Evolutionary conservation across 2,888 invertebrate species (phyloP).

Genomic region (Sympetrum striolatum): DNA sequence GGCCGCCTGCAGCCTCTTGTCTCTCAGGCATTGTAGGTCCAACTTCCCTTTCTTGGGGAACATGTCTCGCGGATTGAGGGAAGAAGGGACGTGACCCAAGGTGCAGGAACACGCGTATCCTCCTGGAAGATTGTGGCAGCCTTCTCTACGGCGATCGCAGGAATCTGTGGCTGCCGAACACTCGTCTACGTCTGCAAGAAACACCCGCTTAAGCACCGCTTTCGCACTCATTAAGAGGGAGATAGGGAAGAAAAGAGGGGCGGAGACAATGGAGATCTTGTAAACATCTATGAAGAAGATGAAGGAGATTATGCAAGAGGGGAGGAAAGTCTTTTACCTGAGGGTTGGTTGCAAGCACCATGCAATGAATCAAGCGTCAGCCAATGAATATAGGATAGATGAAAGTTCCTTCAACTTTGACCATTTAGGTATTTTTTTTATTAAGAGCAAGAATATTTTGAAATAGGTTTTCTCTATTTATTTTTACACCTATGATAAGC

Average conservation of each 20-base stretch:
- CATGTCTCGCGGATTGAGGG: background rate
- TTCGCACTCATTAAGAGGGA: background rate
- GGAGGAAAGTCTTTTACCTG: no score
- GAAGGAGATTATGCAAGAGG: no score
- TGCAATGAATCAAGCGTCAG: no score
- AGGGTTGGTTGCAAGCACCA: no score
- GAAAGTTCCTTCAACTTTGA: no score
- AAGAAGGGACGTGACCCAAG: constrained; percentile 58
- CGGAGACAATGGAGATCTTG: background rate
- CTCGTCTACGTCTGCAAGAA: constrained; percentile 63
- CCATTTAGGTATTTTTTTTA: no score
- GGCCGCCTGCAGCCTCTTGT: constrained; percentile 23
- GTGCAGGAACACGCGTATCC: constrained; percentile 62
- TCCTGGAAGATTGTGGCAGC: constrained; percentile 67
- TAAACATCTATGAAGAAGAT: background rate
- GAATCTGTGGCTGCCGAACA: constrained; percentile 60
- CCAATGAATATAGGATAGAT: no score
- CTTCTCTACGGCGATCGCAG: constrained; percentile 58
- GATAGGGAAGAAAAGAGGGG: background rate
- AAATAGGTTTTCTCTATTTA: no score
- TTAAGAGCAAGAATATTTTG: no score
- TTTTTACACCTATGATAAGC: no score
- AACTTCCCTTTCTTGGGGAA: background rate
- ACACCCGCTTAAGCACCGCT: background rate
- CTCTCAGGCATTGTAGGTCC: constrained; percentile 7